Base-by-base conservation (phyloP, 2,888 invertebrate species). In the Chalcis sispes region DNA sequence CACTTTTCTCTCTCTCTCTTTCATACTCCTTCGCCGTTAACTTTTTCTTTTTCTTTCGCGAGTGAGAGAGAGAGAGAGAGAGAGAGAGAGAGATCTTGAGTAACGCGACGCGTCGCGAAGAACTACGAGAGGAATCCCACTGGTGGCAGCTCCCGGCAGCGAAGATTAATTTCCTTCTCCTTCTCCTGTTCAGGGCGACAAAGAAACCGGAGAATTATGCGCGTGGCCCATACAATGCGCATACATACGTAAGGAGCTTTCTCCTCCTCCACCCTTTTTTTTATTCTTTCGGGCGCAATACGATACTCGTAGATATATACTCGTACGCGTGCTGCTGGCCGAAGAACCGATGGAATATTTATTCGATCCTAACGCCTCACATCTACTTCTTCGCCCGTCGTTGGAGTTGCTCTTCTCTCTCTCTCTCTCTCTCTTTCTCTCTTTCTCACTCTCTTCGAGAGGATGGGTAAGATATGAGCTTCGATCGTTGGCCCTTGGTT, bases 141-240 rank as follows among this genome's bases (percentile, higher is more conserved):
- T 48, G n/a, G n/a, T 27, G 46, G 36, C 72, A 20, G 40, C 59
- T 67, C 27, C 56, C 40, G 40, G 54, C 2, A 23, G 42, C 62
- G 56, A 72, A 77, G 73, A 77, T 77, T 77, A 73, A 77, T 77
- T 77, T 58, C 61, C 64, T 50, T n/a, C 42, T 52, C 56, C 36
- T 5, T 8, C 59, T 48, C 46, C 23, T 1, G 25, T 36, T 56
- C 67, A 2, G 7, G 66, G 50, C 61, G 69, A 67, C 69, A 64
- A 59, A 72, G 52, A 64, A 77, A 61, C 29, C 40, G 59, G 54
- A 65, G 75, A 75, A 75, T 72, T 75, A 75, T 75, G 46, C 75
- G 23, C 59, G 70, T 54, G 59, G 40, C 40, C 32, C 40, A 18
- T 48, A 65, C 72, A 66, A 69, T 62, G 29, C 71, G 62, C 42